Evolutionary conservation across 2,113 vertebrate genomes (phyloP).

Genomic region (Phainopepla nitens): DNA sequence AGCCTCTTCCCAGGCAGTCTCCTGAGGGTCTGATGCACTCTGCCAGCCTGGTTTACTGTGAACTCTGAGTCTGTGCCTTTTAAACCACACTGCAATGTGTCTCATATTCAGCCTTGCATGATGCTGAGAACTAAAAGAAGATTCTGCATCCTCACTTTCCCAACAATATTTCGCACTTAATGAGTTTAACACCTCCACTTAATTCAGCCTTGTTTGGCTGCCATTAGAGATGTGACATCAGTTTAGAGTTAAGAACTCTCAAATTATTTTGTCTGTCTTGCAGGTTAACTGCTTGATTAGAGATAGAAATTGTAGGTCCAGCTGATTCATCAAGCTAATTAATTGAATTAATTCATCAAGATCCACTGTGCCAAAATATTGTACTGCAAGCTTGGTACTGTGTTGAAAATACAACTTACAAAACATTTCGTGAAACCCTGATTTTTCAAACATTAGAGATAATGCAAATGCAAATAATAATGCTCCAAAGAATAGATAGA

Average conservation of each 20-base stretch:
- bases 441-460: not conserved
- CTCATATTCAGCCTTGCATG: not conserved
- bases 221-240: not conserved
- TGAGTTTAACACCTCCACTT: not conserved
- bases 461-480: not conserved
- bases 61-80: not conserved
- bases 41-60: not conserved
- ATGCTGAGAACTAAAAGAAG: not conserved
- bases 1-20: not conserved
- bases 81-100: not conserved
- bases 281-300: conserved; percentile 33
- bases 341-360: conserved; percentile 42
- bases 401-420: not conserved
- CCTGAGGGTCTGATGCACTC: not conserved
- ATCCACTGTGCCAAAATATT: not conserved
- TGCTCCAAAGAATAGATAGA: not conserved
- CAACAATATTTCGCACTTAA: not conserved
- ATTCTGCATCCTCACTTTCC: not conserved
- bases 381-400: not conserved
- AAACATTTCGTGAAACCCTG: not conserved
- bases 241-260: not conserved
- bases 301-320: conserved; percentile 27
- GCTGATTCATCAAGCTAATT: conserved; percentile 39
- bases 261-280: conserved; percentile 31
- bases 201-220: conserved; percentile 18